Base-by-base conservation (phyloP, 2,797 vertebrate genomes). In the Urophycis tenuis region DNA sequence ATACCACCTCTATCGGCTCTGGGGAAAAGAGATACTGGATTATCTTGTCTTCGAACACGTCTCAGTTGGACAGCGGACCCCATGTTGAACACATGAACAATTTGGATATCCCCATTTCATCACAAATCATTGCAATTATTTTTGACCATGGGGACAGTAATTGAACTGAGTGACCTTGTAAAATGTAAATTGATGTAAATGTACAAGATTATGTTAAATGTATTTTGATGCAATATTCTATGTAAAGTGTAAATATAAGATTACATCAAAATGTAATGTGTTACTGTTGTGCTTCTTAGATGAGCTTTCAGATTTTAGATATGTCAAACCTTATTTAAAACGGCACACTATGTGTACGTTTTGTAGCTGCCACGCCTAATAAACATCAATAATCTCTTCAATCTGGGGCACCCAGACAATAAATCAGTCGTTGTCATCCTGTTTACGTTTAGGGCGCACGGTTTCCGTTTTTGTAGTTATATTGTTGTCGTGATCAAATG, bases 111-210 rank as follows among this genome's bases (percentile, higher is more conserved):
- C n/a, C 60, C 60, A 12, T 67, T 9, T 67, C 60, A 67, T 67
- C 25, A 67, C 25, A 29, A n/a, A 49, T 19, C 22, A 67, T 67
- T 67, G 60, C 25, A 67, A 12, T 67, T 67, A 29, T 14, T 67
- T 29, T 10, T 67, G 60, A 67, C n/a, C 60, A 29, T 67, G 60
- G 60, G 53, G 60, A 25, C n/a, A 29, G 10, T 25, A 11, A 29
- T 67, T 67, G 60, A 30, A 29, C 60, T 64, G 45, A 49, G 60
- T 64, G 22, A 5, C 7, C 7, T 60, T 60, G 53, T 60, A 29
- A 67, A 67, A 67, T 67, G 25, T 67, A 67, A 67, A 67, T 67
- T 29, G 10, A 29, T 67, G 60, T 67, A 67, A 67, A 67, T 67
- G 3, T 67, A 30, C 29, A 67, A 1, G 0, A 29, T 11, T 29